phyloP scores from a whole-genome alignment of 1,140 invertebrate species.

The Scaptomyza montana region DNA sequence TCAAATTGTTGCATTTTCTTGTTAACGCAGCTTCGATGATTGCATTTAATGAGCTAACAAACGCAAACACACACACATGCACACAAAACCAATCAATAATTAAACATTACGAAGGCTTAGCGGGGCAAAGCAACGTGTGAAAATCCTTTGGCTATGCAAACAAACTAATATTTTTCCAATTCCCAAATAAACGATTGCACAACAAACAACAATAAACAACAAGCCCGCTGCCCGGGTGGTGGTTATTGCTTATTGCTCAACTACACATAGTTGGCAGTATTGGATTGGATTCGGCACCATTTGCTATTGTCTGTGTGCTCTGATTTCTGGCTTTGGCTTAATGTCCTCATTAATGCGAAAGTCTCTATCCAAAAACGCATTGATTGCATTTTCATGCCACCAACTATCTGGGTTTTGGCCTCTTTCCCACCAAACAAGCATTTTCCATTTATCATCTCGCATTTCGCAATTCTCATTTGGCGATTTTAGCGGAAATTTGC shows the following conservation, averaged over 20 bases:
- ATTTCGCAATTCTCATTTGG: slow-evolving; percentile 34
- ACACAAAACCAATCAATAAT: slow-evolving; percentile 73
- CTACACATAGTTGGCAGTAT: slow-evolving; percentile 1
- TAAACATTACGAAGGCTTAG: slow-evolving; percentile 51
- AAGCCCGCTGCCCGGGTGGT: not conserved
- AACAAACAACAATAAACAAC: slow-evolving; percentile 62
- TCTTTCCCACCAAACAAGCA: slow-evolving; percentile 15
- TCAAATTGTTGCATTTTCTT: slow-evolving; percentile 61
- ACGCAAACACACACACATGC: slow-evolving; percentile 9
- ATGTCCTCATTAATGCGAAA: slow-evolving; percentile 49
- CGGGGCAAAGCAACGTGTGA: slow-evolving; percentile 63
- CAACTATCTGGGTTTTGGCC: slow-evolving; percentile 14
- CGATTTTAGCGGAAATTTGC: slow-evolving; percentile 62
- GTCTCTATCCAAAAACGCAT: slow-evolving; percentile 16
- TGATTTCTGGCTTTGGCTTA: slow-evolving; percentile 23
- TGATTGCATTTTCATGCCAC: slow-evolving; percentile 54
- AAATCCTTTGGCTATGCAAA: slow-evolving; percentile 75
- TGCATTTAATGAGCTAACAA: slow-evolving; percentile 59
- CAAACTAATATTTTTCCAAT: slow-evolving; percentile 71
- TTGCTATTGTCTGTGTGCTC: slow-evolving; percentile 7
- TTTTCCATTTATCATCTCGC: slow-evolving; percentile 34
- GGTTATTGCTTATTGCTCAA: slow-evolving; percentile 10
- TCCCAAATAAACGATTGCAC: slow-evolving; percentile 47
- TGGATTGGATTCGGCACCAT: not conserved
- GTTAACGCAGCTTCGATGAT: slow-evolving; percentile 58